These are phyloP conservation scores for Megalonaias nervosa DNA, from an alignment of 1,140 invertebrate species.

Conservation along the genomic window DNA sequence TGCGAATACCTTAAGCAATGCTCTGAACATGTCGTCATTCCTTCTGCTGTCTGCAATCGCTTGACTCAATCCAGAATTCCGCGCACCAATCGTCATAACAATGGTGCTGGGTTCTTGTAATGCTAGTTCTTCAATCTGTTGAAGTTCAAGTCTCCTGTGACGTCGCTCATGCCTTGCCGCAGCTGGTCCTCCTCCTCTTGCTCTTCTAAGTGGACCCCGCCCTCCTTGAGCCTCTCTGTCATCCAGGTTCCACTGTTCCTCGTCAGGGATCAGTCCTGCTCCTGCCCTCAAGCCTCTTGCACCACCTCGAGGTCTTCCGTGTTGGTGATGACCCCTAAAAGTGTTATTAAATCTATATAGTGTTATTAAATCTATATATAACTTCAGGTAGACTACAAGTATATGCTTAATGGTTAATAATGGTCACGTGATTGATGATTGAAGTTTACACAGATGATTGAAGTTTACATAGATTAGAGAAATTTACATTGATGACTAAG, in stretches of 20 bases:
- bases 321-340: too few relatives aligned
- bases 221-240: neutral
- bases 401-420: too few relatives aligned
- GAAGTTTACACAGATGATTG: too few relatives aligned
- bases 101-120: constrained; percentile 10
- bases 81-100: constrained; percentile 11
- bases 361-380: too few relatives aligned
- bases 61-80: constrained; percentile 15
- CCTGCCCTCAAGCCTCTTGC: too few relatives aligned
- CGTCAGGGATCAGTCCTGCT: too few relatives aligned
- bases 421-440: too few relatives aligned
- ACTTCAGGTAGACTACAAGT: too few relatives aligned
- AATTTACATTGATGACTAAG: too few relatives aligned
- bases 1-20: constrained; percentile 21
- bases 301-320: too few relatives aligned
- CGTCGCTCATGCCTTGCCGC: neutral
- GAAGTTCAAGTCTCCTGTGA: neutral
- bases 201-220: neutral
- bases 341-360: too few relatives aligned
- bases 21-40: neutral
- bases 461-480: too few relatives aligned
- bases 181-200: neutral
- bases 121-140: neutral
- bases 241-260: neutral
- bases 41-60: neutral